Evolutionary conservation across 2,113 vertebrate genomes (phyloP), one percentile per base, ranked within the genome.

Genomic region (Cyanocitta stelleri): DNA sequence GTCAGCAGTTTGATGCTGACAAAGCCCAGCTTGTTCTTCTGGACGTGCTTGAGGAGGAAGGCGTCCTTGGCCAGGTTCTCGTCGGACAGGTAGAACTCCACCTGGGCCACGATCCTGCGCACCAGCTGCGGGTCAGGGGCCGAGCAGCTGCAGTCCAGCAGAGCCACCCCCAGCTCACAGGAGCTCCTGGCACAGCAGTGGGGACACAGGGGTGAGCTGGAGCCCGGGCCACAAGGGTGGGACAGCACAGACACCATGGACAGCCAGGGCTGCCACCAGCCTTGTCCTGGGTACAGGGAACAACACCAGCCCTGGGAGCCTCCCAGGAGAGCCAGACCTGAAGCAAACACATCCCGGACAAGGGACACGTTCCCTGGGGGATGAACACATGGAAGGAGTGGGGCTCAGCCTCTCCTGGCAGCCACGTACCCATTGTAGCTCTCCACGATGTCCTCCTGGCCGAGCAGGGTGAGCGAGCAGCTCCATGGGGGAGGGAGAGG

Each of bases 1-100:
- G 98, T 98, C 62, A 98, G 90, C 49, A 98, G 88, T 20, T 98
- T 98, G 75, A 98, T 97, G 94, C 98, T 98, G 66, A 98, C 98
- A 1, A 97, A 98, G 15, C 98, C 98, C 97, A 98, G 93, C 84
- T 98, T 98, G 97, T 98, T 98, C 87, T 98, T 98, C 87, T 98
- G 98, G 33, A 98, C 95, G 0, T 98, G 98, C 30, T 98, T 98
- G 64, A 98, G 92, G 21, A 98, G 96, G 94, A 98, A 98, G 32
- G 98, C 97, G 6, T 98, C 98, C 48, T 87, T 96, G 55, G 98
- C 95, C 72, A 98, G 96, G 75, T 98, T 98, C 63, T 98, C 98
- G 2, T 98, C 97, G 0, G 98, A 98, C 16, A 98, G 91, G 67
- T 98, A 98, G 90, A 95, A 97, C 49, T 98, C 98, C 71, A 98